A percentile compares a stretch with the other conserved stretches of the same genome.
phyloP scores from a whole-genome alignment of 2,113 vertebrate species.

The Sylvilagus bachmani region DNA sequence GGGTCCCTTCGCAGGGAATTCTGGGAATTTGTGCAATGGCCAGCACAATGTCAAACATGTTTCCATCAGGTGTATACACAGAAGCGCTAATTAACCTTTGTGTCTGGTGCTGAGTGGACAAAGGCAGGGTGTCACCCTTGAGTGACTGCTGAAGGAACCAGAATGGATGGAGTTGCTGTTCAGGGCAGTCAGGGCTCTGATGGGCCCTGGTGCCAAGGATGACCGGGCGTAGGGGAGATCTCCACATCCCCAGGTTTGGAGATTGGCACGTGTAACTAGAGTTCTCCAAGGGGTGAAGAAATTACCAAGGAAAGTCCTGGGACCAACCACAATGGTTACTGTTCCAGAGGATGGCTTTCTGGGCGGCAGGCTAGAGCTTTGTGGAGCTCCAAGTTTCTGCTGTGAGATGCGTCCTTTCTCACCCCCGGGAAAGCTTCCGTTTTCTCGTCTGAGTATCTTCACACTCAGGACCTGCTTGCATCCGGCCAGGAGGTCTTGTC shows the following conservation, averaged over 20 bases:
- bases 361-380: background rate
- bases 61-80: background rate
- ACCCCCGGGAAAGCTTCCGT: background rate
- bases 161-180: background rate
- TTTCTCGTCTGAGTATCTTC: background rate
- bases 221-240: background rate
- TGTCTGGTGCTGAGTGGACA: background rate
- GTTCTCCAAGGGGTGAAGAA: background rate
- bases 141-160: background rate
- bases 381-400: background rate
- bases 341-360: background rate
- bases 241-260: too few relatives aligned
- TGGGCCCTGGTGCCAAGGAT: background rate
- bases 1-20: background rate
- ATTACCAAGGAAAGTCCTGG: background rate
- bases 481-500: background rate
- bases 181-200: rapidly evolving
- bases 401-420: background rate
- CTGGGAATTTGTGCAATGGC: background rate
- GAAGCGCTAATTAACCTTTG: background rate
- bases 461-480: background rate
- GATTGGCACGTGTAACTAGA: rapidly evolving
- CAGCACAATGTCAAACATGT: background rate
- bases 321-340: background rate
- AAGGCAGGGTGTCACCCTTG: background rate